Evolutionary conservation across 1,140 invertebrate species (phyloP).

Genomic region (Oscheius sp.): DNA sequence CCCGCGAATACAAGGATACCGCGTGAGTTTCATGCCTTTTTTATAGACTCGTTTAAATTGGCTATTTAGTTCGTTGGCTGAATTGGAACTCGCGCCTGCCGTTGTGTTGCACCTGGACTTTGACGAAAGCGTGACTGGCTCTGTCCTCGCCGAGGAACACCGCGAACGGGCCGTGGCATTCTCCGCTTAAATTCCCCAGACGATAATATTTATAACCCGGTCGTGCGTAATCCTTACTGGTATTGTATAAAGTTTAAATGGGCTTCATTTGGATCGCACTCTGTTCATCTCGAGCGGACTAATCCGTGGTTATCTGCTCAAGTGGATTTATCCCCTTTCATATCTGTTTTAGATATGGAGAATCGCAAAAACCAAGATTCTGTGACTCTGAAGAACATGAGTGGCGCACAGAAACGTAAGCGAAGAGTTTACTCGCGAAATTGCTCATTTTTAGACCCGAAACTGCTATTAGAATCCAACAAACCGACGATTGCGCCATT

Average conservation of each 20-base stretch:
- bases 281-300: too few species aligned
- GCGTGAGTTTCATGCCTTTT: not conserved
- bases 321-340: not conserved
- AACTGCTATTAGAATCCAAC: not conserved
- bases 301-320: too few species aligned
- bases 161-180: not conserved
- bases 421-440: not conserved
- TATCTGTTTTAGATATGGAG: not conserved
- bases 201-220: too few species aligned
- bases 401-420: not conserved
- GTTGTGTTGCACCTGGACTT: conserved; percentile 20
- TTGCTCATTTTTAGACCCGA: not conserved
- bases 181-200: too few species aligned
- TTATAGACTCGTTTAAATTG: not conserved
- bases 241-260: too few species aligned
- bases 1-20: not conserved
- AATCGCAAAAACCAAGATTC: not conserved
- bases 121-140: not conserved
- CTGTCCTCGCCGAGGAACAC: conserved; percentile 3
- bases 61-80: not conserved
- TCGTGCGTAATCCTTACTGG: too few species aligned
- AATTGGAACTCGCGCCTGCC: conserved; percentile 16
- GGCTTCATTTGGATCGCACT: too few species aligned
- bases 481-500: conserved; percentile 18
- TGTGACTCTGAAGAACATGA: not conserved